Conservation (phyloP, 1,140 invertebrate genomes). For the Hypsibius dujardini region DNA sequence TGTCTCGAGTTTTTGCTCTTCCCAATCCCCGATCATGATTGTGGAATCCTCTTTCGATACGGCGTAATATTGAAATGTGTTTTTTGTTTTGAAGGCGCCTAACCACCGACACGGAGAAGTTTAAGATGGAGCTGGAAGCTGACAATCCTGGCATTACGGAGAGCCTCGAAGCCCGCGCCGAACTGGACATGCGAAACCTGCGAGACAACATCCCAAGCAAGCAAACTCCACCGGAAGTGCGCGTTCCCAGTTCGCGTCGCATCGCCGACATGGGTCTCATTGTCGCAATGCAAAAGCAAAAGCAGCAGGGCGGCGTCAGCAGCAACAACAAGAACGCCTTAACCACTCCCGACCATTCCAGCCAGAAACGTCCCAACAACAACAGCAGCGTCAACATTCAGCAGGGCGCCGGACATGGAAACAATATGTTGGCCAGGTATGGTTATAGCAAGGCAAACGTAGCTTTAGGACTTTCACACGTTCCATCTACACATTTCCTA, state of each 20-base stretch:
- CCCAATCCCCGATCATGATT: too few species aligned
- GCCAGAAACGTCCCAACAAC: background rate
- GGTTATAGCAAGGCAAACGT: too few species aligned
- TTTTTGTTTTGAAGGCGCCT: constrained; percentile 1
- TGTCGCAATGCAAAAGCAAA: background rate
- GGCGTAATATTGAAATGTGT: too few species aligned
- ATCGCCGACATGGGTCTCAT: background rate
- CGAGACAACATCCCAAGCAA: background rate
- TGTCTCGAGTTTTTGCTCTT: too few species aligned
- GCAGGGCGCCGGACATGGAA: background rate
- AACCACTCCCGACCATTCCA: background rate
- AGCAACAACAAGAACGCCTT: background rate
- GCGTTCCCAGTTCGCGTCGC: background rate
- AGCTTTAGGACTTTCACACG: too few species aligned
- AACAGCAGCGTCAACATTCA: background rate
- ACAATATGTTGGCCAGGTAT: too few species aligned
- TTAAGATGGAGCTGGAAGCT: constrained; percentile 93
- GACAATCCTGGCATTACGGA: constrained; percentile 96
- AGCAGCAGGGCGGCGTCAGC: background rate
- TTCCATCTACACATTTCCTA: too few species aligned
- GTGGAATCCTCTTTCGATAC: too few species aligned
- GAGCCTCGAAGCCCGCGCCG: constrained; percentile 51
- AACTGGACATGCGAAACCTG: background rate
- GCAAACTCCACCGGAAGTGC: background rate
- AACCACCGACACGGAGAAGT: constrained; percentile 46